Evolutionary conservation across 2,113 vertebrate species (phyloP).

Genomic region (Dendropsophus ebraccatus): DNA sequence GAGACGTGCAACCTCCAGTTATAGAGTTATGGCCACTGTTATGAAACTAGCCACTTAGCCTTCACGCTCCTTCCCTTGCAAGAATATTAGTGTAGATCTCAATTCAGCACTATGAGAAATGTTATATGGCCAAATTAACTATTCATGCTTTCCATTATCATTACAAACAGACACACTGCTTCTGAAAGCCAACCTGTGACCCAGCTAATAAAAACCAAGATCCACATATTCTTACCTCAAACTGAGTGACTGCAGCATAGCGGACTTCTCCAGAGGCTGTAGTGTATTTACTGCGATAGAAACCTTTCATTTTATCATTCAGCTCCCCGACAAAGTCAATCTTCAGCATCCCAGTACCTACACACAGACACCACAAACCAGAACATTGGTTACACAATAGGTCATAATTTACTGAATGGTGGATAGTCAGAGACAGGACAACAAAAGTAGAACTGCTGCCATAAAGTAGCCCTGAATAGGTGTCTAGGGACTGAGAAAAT

Average conservation of each 20-base stretch:
- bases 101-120: not conserved
- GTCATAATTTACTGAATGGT: not conserved
- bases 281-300: conserved; percentile 95
- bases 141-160: not conserved
- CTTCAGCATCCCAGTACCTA: conserved; percentile 90
- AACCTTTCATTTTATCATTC: conserved; percentile 99
- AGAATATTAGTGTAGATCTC: not conserved
- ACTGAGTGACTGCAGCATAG: conserved; percentile 97
- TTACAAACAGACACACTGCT: not conserved
- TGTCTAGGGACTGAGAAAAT: too few relatives aligned
- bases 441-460: not conserved
- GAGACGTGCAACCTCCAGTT: too few relatives aligned
- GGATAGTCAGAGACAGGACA: not conserved
- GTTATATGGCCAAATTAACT: not conserved
- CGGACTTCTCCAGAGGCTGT: conserved; percentile 84
- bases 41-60: too few relatives aligned
- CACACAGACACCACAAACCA: conserved; percentile 37
- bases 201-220: not conserved
- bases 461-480: too few relatives aligned
- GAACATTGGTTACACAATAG: not conserved
- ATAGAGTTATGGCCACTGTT: too few relatives aligned
- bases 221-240: conserved; percentile 82
- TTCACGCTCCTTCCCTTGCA: too few relatives aligned
- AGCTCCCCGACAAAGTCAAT: conserved; percentile 97
- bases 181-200: not conserved